Evolutionary conservation across 2,113 vertebrate species (phyloP).

Genomic region (Glaucomys volans): DNA sequence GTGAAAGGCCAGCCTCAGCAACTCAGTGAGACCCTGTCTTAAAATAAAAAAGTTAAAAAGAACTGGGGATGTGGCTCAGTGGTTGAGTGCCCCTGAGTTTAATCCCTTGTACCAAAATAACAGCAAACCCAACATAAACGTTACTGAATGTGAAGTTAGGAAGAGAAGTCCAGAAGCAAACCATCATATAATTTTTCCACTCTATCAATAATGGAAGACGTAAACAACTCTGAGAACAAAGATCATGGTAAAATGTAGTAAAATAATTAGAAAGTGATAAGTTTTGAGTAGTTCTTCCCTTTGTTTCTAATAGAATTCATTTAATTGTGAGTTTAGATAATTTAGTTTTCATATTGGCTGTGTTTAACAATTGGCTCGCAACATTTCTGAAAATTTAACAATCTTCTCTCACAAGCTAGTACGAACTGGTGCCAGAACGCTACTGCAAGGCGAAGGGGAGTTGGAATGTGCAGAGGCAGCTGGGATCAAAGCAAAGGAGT

Average conservation of each 20-base stretch:
- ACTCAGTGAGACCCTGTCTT: no score
- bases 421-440: not conserved
- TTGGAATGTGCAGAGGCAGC: not conserved
- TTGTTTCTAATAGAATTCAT: slow-evolving; percentile 27
- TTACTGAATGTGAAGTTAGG: not conserved
- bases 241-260: not conserved
- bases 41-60: no score
- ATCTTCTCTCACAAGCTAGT: not conserved
- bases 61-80: no score
- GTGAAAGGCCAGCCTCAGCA: no score
- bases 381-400: slow-evolving; percentile 36
- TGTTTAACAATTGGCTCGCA: slow-evolving; percentile 33
- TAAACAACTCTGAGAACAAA: not conserved
- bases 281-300: slow-evolving; percentile 22
- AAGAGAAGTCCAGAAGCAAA: not conserved
- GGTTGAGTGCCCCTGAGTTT: no score
- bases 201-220: rapidly evolving
- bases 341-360: slow-evolving; percentile 42
- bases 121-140: no score
- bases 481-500: not conserved
- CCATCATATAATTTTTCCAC: no score
- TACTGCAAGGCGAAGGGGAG: not conserved
- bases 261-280: not conserved
- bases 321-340: slow-evolving; percentile 1
- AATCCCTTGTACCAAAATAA: no score